phyloP scores from a whole-genome alignment of 2,888 invertebrate species.

The Rutpela maculata region DNA sequence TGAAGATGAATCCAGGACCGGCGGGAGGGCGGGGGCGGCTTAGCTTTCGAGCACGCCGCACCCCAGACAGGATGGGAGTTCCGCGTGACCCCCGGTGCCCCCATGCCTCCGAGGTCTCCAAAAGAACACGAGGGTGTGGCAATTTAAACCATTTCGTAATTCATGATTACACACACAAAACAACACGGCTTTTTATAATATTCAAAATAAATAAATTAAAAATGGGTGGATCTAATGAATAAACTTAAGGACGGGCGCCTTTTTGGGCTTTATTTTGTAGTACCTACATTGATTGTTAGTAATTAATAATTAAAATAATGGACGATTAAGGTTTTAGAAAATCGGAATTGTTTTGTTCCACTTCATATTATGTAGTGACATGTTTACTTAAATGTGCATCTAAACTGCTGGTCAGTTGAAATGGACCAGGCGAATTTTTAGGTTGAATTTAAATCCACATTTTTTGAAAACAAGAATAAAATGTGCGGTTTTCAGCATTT shows the following conservation, averaged over 20 bases:
- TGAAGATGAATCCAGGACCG: constrained; percentile 64
- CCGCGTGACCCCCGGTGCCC: constrained; percentile 69
- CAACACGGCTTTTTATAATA: constrained; percentile 54
- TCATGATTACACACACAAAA: constrained; percentile 63
- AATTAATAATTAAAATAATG: not conserved
- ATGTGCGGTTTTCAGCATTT: too few relatives aligned
- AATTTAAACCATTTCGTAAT: constrained; percentile 67
- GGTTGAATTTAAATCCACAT: too few relatives aligned
- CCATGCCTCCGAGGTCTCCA: constrained; percentile 63
- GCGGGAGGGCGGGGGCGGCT: constrained; percentile 56
- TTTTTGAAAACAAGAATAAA: too few relatives aligned
- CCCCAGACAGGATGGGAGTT: constrained; percentile 74
- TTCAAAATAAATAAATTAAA: constrained; percentile 59
- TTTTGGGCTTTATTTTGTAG: constrained; percentile 20
- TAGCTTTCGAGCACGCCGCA: constrained; percentile 64
- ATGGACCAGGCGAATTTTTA: too few relatives aligned
- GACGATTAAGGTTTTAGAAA: not conserved
- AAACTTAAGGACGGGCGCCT: constrained; percentile 51
- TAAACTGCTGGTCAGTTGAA: too few relatives aligned
- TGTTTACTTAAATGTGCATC: too few relatives aligned
- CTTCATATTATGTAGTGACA: not conserved
- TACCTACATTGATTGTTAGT: not conserved
- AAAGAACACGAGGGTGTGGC: constrained; percentile 68
- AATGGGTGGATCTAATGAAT: constrained; percentile 56
- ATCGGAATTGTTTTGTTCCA: not conserved